These are phyloP conservation scores for Hypomesus transpacificus DNA, from an alignment of 2,113 vertebrate species.

Conservation along the genomic window DNA sequence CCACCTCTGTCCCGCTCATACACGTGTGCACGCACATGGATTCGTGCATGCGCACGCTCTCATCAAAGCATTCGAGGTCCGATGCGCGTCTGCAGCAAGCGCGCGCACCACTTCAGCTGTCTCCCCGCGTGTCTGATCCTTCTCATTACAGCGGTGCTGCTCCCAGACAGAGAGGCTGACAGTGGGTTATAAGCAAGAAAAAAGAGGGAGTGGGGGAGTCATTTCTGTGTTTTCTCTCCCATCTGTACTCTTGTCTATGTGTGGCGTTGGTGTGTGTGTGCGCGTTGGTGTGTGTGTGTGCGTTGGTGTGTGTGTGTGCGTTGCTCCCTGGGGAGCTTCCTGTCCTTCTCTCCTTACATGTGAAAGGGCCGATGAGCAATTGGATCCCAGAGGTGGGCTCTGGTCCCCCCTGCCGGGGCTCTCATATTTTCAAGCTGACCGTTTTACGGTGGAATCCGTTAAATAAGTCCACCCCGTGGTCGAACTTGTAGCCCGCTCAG, in stretches of 20 bases:
- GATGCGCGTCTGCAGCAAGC: too few relatives aligned
- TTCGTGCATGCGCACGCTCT: too few relatives aligned
- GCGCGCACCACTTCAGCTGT: too few relatives aligned
- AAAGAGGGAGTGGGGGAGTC: not conserved
- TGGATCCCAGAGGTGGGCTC: conserved; percentile 59
- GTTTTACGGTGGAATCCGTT: conserved; percentile 70
- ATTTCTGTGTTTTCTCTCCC: too few relatives aligned
- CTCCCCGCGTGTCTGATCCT: too few relatives aligned
- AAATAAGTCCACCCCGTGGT: conserved; percentile 60
- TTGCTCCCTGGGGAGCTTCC: conserved; percentile 53
- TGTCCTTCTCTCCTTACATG: conserved; percentile 59
- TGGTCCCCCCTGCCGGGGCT: conserved; percentile 56
- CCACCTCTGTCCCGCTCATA: too few relatives aligned
- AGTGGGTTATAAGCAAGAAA: too few relatives aligned
- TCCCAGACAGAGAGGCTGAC: too few relatives aligned
- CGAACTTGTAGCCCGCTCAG: conserved; percentile 27
- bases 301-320: conserved; percentile 14
- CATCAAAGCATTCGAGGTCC: too few relatives aligned
- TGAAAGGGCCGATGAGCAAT: conserved; percentile 55
- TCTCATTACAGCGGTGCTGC: too few relatives aligned
- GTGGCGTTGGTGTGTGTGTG: conserved; percentile 11
- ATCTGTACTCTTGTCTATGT: conserved; percentile 1
- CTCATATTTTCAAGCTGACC: conserved; percentile 73
- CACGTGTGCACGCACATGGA: too few relatives aligned
- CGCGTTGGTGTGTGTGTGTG: conserved; percentile 15